A percentile compares a stretch with the other conserved stretches of the same genome.
Evolutionary conservation across 1,140 invertebrate genomes (phyloP).

Genomic region (Panulirus ornatus): DNA sequence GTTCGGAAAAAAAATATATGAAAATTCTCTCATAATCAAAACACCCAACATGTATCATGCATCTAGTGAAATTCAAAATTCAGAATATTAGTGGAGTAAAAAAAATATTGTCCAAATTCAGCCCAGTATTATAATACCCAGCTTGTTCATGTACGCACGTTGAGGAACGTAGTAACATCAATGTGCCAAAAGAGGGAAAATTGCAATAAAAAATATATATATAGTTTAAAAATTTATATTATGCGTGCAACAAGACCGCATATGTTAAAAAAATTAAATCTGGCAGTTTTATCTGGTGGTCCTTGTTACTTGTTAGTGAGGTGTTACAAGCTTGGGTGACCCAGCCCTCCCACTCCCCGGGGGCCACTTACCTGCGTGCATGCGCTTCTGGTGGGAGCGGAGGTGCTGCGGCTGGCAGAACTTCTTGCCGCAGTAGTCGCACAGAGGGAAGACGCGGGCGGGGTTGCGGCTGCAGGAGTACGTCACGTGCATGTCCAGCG

Average conservation of each 20-base stretch:
- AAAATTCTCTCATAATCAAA: neutral
- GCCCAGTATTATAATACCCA: conserved; percentile 19
- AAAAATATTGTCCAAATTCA: neutral
- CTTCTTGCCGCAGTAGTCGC: conserved; percentile 87
- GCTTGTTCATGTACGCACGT: conserved; percentile 17
- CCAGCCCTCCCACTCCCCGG: neutral
- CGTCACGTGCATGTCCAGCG: conserved; percentile 88
- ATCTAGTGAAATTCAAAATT: neutral
- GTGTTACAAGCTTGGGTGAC: neutral
- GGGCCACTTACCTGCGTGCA: conserved; percentile 85
- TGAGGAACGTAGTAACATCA: conserved; percentile 31
- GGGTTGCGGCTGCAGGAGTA: conserved; percentile 88
- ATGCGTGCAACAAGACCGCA: conserved; percentile 30
- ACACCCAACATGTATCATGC: neutral
- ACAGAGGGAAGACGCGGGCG: conserved; percentile 85
- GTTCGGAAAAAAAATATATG: neutral
- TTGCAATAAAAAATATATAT: conserved; percentile 29
- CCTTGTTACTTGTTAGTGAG: conserved; percentile 28
- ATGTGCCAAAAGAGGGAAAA: conserved; percentile 42
- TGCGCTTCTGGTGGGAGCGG: conserved; percentile 92
- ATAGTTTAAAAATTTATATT: neutral
- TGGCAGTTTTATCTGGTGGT: conserved; percentile 25
- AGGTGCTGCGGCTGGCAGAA: conserved; percentile 93
- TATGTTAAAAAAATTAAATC: conserved; percentile 31
- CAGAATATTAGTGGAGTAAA: neutral